phyloP scores from a whole-genome alignment of 1,140 invertebrate species.

The Callitettix versicolor region DNA sequence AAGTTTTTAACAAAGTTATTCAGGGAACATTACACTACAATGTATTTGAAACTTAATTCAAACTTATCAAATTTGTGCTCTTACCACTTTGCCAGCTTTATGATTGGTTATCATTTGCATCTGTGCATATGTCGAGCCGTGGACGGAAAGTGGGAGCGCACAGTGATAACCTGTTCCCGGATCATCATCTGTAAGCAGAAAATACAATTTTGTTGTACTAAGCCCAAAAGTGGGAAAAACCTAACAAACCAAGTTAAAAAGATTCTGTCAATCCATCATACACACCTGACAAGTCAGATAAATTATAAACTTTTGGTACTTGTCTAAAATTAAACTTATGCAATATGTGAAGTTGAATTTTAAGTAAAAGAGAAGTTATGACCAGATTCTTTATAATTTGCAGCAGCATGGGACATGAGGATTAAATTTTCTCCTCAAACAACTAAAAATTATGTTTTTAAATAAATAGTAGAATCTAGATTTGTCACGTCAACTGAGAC shows the following conservation, averaged over 20 bases:
- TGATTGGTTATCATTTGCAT: slow-evolving; percentile 57
- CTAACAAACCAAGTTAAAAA: slow-evolving; percentile 12
- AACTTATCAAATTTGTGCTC: too few species aligned
- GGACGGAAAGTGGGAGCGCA: slow-evolving; percentile 59
- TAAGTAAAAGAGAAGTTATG: neutral
- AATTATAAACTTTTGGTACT: neutral
- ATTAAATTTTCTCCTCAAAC: too few species aligned
- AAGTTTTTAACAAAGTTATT: neutral
- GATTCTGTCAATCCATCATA: slow-evolving; percentile 9
- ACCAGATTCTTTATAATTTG: neutral
- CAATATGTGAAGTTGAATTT: neutral
- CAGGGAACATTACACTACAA: too few species aligned
- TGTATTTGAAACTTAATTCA: too few species aligned
- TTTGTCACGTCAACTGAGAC: too few species aligned
- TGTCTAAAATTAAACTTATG: neutral
- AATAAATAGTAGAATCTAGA: too few species aligned
- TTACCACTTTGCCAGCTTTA: slow-evolving; percentile 47
- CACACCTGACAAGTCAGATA: neutral
- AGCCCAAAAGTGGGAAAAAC: neutral
- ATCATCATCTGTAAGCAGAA: slow-evolving; percentile 46
- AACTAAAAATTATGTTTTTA: too few species aligned
- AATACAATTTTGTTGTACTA: slow-evolving; percentile 2
- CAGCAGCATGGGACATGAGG: too few species aligned
- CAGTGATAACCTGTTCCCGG: slow-evolving; percentile 51
- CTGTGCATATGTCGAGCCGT: slow-evolving; percentile 57